Base-by-base conservation (phyloP, 2,888 invertebrate genomes). In the Plagodis pulveraria region DNA sequence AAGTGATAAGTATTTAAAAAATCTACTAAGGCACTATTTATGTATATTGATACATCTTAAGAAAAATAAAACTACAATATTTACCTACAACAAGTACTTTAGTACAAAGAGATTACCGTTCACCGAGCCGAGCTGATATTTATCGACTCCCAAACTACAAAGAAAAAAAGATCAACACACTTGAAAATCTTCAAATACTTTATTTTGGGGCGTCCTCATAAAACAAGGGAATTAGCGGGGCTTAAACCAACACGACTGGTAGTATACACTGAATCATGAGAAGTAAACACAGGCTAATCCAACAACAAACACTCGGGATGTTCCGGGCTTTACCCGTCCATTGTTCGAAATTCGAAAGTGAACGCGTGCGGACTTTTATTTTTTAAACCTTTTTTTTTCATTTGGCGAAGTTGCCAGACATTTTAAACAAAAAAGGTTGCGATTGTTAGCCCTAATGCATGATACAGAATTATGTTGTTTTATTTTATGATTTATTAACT, bases 271-370 rank as follows among this genome's bases (percentile, higher is more conserved):
- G 76, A 76, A 80, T 80, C 79, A 87, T 85, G 88, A 81, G 88
- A 89, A 89, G 78, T 76, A 78, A 86, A 89, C 89, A 90, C 82
- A 88, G 63, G 81, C 78, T 88, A 86, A 89, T 85, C 84, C 84
- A 70, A 76, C 68, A 62, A 74, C 84, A 87, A 90, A 90, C 82
- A 85, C 73, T 69, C 67, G 66, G 71, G 69, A 74, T 73, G 81
- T 84, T 74, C 69, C 67, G 65, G 71, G 69, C 74, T 73, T 65
- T 12, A 50, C 45, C 40, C 73, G 75, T 63, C 79, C 81, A 86
- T 89, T 88, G 87, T 56, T 56, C 55, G 77, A 85, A 81, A 81
- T 56, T 55, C 58, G 77, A 85, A 81, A 81, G 74, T 73, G 74
- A 78, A 77, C 76, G 76, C 71, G 75, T 74, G 76, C 74, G 67